A percentile compares a stretch with the other conserved stretches of the same genome.
Conservation (phyloP, 2,888 invertebrate genomes). For the Hyposoter dolosus region DNA sequence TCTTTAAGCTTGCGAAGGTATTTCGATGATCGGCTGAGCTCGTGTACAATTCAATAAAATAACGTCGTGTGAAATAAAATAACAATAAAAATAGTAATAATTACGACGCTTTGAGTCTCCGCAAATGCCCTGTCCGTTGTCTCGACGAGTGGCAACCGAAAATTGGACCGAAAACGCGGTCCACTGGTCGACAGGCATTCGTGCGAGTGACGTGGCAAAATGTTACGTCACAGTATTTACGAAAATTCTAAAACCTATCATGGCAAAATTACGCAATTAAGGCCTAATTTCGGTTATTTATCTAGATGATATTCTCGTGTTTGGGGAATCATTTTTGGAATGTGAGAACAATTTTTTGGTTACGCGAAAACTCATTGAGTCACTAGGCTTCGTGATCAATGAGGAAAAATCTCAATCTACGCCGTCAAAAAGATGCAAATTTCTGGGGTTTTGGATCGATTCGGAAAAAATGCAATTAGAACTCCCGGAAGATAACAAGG, state of each 20-base stretch:
- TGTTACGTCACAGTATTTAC: too few species aligned
- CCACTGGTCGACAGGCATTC: too few species aligned
- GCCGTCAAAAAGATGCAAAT: conserved; percentile 40
- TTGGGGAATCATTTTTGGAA: conserved; percentile 4
- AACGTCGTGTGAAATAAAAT: too few species aligned
- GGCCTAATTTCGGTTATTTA: conserved; percentile 46
- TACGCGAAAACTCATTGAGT: conserved; percentile 1
- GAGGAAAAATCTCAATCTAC: conserved; percentile 33
- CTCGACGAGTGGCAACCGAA: too few species aligned
- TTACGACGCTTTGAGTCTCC: too few species aligned
- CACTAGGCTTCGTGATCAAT: conserved; percentile 26
- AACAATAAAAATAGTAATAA: too few species aligned
- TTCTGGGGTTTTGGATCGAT: conserved; percentile 25
- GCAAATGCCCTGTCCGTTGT: too few species aligned
- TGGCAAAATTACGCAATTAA: conserved; percentile 35
- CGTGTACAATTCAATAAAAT: too few species aligned
- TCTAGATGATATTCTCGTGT: conserved; percentile 50
- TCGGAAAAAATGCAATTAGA: conserved; percentile 29
- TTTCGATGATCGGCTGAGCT: too few species aligned
- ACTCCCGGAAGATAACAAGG: conserved; percentile 4
- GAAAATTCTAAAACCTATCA: conserved; percentile 69
- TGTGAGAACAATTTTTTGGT: conserved; percentile 22
- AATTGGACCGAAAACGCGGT: too few species aligned
- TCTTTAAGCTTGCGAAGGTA: too few species aligned
- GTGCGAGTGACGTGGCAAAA: too few species aligned